Conservation (phyloP, 2,888 invertebrate species). For the Drosophila paranaensis region DNA sequence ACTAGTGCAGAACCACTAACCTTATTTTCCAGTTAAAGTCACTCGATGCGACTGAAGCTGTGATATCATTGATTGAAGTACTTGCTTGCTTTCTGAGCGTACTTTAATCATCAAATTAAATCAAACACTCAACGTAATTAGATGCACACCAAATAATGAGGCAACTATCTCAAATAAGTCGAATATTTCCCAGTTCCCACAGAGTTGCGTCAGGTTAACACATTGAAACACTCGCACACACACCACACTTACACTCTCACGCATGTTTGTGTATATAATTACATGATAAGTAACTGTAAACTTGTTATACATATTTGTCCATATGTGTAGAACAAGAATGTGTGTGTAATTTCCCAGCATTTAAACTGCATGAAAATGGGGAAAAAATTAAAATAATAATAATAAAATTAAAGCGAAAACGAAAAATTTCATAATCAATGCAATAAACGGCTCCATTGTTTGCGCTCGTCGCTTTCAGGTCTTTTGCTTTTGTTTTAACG, state of each 20-base stretch:
- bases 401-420: constrained; percentile 31
- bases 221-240: background rate
- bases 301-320: constrained; percentile 42
- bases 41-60: background rate
- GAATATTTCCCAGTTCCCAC: constrained; percentile 41
- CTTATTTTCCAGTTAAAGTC: constrained; percentile 12
- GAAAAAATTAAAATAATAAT: constrained; percentile 35
- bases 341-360: constrained; percentile 58
- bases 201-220: constrained; percentile 1
- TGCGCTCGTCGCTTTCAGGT: constrained; percentile 17
- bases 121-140: background rate
- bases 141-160: constrained; percentile 8
- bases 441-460: constrained; percentile 63
- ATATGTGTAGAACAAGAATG: constrained; percentile 16
- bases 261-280: constrained; percentile 28
- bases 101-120: background rate
- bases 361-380: constrained; percentile 57
- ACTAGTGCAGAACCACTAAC: constrained; percentile 37
- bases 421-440: constrained; percentile 68
- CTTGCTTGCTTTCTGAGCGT: background rate
- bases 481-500: constrained; percentile 22
- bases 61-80: background rate
- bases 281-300: constrained; percentile 64
- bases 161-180: constrained; percentile 15
- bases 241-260: background rate